These are phyloP conservation scores for Helogale parvula DNA, from an alignment of 2,113 vertebrate species.

Conservation along the genomic window DNA sequence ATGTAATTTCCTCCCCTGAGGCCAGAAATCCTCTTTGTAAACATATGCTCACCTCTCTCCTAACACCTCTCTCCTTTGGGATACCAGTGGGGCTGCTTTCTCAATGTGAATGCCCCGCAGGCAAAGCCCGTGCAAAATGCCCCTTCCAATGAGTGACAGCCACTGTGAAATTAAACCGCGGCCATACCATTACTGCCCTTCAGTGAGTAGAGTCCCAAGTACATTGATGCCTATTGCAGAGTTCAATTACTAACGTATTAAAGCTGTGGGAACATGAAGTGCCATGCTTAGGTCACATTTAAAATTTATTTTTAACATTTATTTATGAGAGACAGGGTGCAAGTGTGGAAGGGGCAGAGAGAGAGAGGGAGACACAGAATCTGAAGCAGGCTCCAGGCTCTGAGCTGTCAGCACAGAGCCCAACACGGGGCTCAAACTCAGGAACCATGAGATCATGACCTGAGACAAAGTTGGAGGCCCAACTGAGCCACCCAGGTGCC, in stretches of 20 bases:
- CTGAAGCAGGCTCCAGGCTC: too few relatives aligned
- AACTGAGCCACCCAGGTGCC: too few relatives aligned
- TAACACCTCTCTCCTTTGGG: neutral
- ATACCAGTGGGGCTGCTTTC: neutral
- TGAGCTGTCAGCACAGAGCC: too few relatives aligned
- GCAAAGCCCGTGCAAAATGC: neutral
- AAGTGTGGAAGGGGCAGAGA: too few relatives aligned
- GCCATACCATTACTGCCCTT: neutral
- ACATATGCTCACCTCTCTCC: neutral
- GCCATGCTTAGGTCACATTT: neutral
- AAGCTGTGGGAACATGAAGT: neutral
- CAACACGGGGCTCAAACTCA: too few relatives aligned
- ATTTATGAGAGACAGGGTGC: too few relatives aligned
- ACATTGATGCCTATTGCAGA: neutral
- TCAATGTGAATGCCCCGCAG: neutral
- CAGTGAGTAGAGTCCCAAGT: neutral
- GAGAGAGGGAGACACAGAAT: too few relatives aligned
- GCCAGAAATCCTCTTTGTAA: neutral
- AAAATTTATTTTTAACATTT: too few relatives aligned
- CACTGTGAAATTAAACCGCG: neutral
- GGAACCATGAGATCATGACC: too few relatives aligned
- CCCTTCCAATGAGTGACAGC: neutral
- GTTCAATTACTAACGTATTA: conserved; percentile 22
- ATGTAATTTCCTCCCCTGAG: too few relatives aligned
- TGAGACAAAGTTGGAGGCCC: too few relatives aligned